Percentiles rank a stretch among this genome's conserved stretches.
Conservation (phyloP, 2,797 vertebrate genomes). For the Tokudaia muenninki region DNA sequence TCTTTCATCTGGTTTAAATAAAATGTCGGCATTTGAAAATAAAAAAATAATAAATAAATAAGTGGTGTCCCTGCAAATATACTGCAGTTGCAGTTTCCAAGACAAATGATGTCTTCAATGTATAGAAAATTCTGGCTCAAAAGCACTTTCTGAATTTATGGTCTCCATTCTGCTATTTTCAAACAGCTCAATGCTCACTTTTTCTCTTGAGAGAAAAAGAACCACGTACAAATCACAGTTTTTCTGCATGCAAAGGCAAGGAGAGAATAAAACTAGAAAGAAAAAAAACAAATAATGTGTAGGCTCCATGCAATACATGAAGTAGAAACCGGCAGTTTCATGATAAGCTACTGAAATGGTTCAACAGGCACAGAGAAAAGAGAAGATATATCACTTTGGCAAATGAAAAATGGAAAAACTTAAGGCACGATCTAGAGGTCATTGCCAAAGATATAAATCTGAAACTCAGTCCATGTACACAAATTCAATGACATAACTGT, state of each 20-base stretch:
- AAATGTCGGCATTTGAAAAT: conserved; percentile 13
- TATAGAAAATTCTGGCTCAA: neutral
- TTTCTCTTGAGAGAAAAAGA: neutral
- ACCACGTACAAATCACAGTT: neutral
- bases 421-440: neutral
- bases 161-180: neutral
- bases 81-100: neutral
- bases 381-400: neutral
- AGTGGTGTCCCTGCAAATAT: neutral
- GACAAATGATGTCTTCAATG: neutral
- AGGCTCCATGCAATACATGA: neutral
- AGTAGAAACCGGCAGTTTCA: neutral
- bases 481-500: too few species aligned
- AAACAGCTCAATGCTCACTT: neutral
- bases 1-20: conserved; percentile 48
- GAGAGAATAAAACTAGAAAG: neutral
- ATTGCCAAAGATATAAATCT: neutral
- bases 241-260: neutral
- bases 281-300: neutral
- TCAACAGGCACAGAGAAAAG: neutral
- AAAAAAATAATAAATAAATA: neutral
- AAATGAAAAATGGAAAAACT: neutral
- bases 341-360: neutral
- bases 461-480: neutral
- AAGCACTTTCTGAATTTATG: neutral